These are phyloP conservation scores for Laticauda colubrina DNA, from an alignment of 2,113 vertebrate genomes.

Conservation along the genomic window DNA sequence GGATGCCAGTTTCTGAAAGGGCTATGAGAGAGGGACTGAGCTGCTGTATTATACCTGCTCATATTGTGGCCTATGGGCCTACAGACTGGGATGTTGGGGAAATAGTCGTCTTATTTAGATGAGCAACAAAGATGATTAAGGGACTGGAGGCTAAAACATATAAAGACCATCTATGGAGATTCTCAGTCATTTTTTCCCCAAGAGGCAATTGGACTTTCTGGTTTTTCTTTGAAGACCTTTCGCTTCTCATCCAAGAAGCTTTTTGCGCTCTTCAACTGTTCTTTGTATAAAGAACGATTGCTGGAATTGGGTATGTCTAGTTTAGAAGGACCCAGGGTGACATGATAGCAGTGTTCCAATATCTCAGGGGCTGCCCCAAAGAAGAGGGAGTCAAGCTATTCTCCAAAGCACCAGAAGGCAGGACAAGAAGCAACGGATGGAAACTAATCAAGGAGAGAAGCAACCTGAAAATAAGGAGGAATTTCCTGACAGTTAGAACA, in stretches of 20 bases:
- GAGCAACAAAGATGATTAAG: no score
- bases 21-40: background rate
- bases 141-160: background rate
- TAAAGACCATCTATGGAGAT: background rate
- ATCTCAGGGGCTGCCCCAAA: no score
- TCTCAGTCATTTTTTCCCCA: no score
- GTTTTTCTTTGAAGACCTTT: no score
- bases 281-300: no score
- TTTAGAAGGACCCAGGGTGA: background rate
- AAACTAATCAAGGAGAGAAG: background rate
- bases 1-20: background rate
- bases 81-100: background rate
- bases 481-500: background rate
- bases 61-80: background rate
- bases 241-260: no score
- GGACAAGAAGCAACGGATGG: background rate
- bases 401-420: no score
- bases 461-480: background rate
- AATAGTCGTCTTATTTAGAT: background rate
- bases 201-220: no score
- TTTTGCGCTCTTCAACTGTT: no score
- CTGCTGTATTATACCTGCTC: background rate
- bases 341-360: no score
- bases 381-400: no score
- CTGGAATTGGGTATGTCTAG: background rate